phyloP scores from a whole-genome alignment of 2,888 invertebrate genomes.

The Cheilosia vernalis region DNA sequence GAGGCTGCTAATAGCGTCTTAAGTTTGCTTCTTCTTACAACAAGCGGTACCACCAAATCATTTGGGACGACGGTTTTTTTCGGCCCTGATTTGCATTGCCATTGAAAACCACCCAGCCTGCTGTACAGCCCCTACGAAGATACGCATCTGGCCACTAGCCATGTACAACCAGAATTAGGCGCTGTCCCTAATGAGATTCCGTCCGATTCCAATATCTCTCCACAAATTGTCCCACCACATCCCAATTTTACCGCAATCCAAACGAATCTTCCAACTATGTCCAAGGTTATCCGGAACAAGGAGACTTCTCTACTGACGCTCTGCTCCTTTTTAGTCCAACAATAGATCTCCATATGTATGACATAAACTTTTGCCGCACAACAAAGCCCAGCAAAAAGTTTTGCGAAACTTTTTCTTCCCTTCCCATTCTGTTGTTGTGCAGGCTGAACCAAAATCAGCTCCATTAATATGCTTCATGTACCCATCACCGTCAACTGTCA shows the following conservation, averaged over 20 bases:
- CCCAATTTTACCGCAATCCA: conserved; percentile 32
- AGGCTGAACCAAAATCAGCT: conserved; percentile 30
- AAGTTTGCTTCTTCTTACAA: too few species aligned
- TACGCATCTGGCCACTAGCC: background rate
- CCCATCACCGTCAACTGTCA: conserved; percentile 53
- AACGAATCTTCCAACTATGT: conserved; percentile 26
- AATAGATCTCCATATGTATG: conserved; percentile 27
- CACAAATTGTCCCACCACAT: conserved; percentile 47
- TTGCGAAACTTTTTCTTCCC: conserved; percentile 9
- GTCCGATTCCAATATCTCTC: background rate
- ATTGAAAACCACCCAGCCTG: too few species aligned
- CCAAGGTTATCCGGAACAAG: conserved; percentile 16
- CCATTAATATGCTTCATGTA: conserved; percentile 51
- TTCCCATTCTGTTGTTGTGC: background rate
- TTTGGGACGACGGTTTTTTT: too few species aligned
- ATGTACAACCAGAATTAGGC: background rate
- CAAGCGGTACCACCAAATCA: too few species aligned
- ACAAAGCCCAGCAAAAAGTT: conserved; percentile 11
- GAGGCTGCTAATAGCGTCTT: too few species aligned
- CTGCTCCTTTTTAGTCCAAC: conserved; percentile 14
- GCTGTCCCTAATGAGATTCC: conserved; percentile 40
- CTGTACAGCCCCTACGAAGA: too few species aligned
- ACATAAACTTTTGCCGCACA: conserved; percentile 23
- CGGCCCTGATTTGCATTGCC: too few species aligned
- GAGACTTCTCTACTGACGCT: conserved; percentile 7